Base-by-base conservation (phyloP, 2,888 invertebrate species). In the Cetonia aurata region DNA sequence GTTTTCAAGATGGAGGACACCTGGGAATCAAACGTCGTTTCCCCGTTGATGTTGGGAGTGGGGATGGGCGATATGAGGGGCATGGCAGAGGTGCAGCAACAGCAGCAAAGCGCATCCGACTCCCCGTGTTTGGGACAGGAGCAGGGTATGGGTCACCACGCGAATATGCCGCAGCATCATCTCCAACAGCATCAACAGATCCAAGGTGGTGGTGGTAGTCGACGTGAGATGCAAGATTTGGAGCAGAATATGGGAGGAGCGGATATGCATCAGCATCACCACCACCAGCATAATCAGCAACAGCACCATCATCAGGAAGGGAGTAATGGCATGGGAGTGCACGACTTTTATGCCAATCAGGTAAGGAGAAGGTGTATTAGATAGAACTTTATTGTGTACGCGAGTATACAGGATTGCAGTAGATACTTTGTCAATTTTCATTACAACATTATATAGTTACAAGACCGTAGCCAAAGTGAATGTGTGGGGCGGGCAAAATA, bases 31-130 rank as follows among this genome's bases (percentile, higher is more conserved):
- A 83, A 83, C 79, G 83, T 25, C 25, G 25, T 84, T 75, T 82
- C 85, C 77, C 84, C 85, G 74, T 78, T 85, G 77, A 83, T 85
- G 82, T 81, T 85, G 81, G 84, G 85, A 75, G 83, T 83, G 77
- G 82, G 81, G 77, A 82, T 83, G 77, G 79, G 77, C 65, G 83
- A 82, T 52, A 76, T 82, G 76, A 77, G 80, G 75, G 79, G 77
- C 70, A 79, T 83, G 77, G 81, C 79, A 70, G 82, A 83, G 57
- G 78, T 83, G 76, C 80, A 77, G 77, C 25, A n/a, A 25, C 25
- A 25, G 25, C 25, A 25, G 25, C 25, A 25, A 4, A 25, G 25
- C 25, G 73, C 76, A 76, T 75, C 76, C 70, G 50, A 19, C 50
- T 67, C 75, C 76, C 73, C 75, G 67, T 77, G 77, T 67, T 73